phyloP scores from a whole-genome alignment of 2,113 vertebrate genomes.

The Orthonyx spaldingii region DNA sequence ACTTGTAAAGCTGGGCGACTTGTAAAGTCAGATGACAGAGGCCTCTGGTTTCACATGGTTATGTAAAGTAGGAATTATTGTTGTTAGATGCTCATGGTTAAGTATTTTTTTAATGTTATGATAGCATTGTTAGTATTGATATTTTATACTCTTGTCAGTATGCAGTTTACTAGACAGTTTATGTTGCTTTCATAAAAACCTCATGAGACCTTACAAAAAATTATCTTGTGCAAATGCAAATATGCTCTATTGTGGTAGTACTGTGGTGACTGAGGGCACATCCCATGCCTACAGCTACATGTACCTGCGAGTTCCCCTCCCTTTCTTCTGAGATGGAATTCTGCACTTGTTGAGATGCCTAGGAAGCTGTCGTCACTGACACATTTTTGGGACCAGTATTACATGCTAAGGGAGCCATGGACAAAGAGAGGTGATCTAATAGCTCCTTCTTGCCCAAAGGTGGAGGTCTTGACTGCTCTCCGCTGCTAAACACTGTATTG shows the following conservation, averaged over 20 bases:
- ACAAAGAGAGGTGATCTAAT: not conserved
- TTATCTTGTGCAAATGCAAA: not conserved
- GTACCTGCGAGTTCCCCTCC: not conserved
- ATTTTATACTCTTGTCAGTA: not conserved
- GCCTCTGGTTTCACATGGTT: not conserved
- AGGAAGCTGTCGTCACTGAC: not conserved
- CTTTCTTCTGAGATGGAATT: not conserved
- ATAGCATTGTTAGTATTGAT: not conserved
- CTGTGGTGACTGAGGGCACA: accelerated
- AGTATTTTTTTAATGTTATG: not conserved
- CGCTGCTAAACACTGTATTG: not conserved
- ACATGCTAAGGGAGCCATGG: not conserved
- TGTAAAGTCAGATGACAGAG: not conserved
- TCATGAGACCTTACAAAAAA: not conserved
- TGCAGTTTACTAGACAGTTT: not conserved
- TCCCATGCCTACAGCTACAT: not conserved
- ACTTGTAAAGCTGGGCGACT: not conserved
- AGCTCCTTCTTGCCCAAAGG: not conserved
- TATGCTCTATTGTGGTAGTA: not conserved
- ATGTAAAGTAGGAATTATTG: not conserved
- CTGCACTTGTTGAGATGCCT: not conserved
- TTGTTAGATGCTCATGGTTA: not conserved
- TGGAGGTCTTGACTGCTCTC: not conserved
- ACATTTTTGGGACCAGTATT: not conserved
- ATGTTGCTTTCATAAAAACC: not conserved